Percentiles rank a stretch among this genome's conserved stretches.
Conservation (phyloP, 2,113 vertebrate species). For the Gila orcuttii region DNA sequence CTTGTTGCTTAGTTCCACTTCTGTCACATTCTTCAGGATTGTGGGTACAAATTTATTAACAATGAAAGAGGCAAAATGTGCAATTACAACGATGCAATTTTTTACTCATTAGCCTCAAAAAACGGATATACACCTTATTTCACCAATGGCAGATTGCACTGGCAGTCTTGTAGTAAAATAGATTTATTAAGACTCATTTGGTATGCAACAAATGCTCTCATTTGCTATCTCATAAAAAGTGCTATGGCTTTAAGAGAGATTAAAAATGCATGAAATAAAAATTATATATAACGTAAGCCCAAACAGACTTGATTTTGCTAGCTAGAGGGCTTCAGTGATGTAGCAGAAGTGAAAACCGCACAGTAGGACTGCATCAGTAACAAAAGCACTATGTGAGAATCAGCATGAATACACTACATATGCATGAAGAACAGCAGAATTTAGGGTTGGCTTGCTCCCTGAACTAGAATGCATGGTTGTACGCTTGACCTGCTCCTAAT, state of each 20-base stretch:
- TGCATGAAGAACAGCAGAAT: slow-evolving; percentile 53
- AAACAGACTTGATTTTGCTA: slow-evolving; percentile 2
- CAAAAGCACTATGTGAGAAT: slow-evolving; percentile 5
- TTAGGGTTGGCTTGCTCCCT: slow-evolving; percentile 23
- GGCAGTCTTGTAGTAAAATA: not conserved
- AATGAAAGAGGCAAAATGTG: not conserved
- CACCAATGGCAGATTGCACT: slow-evolving; percentile 6
- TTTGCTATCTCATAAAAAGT: not conserved
- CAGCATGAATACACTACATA: slow-evolving; percentile 55
- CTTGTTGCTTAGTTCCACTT: not conserved
- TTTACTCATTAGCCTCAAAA: not conserved
- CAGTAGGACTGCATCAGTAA: slow-evolving; percentile 37
- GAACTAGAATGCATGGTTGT: slow-evolving; percentile 55
- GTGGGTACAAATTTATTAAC: not conserved
- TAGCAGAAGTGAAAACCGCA: slow-evolving; percentile 28
- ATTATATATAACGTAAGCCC: not conserved
- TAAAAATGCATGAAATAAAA: slow-evolving; percentile 36
- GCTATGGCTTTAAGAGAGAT: slow-evolving; percentile 4
- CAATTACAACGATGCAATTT: not conserved
- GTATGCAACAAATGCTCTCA: not conserved
- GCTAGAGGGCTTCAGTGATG: not conserved
- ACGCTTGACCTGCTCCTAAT: slow-evolving; percentile 45
- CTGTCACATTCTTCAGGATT: not conserved
- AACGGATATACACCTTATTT: not conserved
- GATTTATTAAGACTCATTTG: not conserved